Evolutionary conservation across 2,797 vertebrate genomes (phyloP), one percentile per base, ranked within the genome.

Genomic region (Eulemur rubriventer): DNA sequence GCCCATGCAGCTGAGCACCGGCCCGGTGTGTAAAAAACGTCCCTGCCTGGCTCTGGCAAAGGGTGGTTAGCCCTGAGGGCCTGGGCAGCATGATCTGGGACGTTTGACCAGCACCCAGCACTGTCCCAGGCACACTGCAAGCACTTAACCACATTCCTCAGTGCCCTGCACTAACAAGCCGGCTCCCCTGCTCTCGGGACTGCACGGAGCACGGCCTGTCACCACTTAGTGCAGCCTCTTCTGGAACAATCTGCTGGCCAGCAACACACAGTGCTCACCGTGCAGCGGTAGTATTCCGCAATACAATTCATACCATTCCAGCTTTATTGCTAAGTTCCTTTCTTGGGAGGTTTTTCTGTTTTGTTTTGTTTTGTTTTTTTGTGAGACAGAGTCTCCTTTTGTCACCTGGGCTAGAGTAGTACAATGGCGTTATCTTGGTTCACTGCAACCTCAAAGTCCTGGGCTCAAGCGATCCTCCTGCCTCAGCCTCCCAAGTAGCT

Each of bases 201-300:
- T 0, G n/a, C 65, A 1, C 1, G 4, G 12, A 63, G 35, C n/a
- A 30, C 10, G 0, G 30, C 46, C 72, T 46, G 5, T 0, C 0
- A 0, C 30, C 11, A 16, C 59, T 28, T 24, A 0, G n/a, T 13
- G 12, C 12, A 3, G 14, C 41, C 26, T 35, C 13, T 13, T 13
- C 24, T 18, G 14, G 14, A 6, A 3, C 6, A 3, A 17, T 4
- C 16, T 0, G 1, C 26, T 2, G 50, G 61, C 41, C 4, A 1
- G 46, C 22, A 41, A 22, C 12, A 8, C 18, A 13, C 12, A 14
- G 9, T 5, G 6, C 46, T 57, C 24, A 7, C 16, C 6, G 41
- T n/a, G 28, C 4, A 7, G 43, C 9, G 30, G 17, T 4, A n/a
- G 24, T 3, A 3, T 13, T 55, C 20, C 17, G 22, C 24, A 4